phyloP scores from a whole-genome alignment of 1,140 invertebrate species.

The Papilio glaucus region DNA sequence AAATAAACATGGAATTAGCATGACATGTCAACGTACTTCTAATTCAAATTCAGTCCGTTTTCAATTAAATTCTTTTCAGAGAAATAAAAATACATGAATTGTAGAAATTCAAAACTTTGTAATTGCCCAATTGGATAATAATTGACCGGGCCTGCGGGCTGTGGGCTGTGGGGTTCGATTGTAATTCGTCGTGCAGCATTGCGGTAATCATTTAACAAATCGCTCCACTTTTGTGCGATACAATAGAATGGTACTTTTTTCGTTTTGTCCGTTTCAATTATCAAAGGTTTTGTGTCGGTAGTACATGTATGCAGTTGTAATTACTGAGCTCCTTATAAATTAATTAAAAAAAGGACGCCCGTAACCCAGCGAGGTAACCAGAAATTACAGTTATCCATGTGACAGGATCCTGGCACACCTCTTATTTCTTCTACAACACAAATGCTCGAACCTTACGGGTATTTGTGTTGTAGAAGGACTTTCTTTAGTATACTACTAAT shows the following conservation, averaged over 20 bases:
- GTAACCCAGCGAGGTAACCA: not conserved
- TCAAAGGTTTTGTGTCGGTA: constrained; percentile 12
- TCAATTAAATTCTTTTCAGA: too few species aligned
- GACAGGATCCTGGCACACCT: too few species aligned
- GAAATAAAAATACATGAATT: not conserved
- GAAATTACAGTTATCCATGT: not conserved
- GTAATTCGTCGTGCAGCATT: not conserved
- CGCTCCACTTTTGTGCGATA: constrained; percentile 21
- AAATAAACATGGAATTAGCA: too few species aligned
- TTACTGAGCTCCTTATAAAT: not conserved
- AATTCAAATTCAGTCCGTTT: too few species aligned
- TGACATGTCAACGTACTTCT: too few species aligned
- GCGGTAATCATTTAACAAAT: constrained; percentile 34
- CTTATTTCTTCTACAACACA: too few species aligned
- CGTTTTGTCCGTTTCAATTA: constrained; percentile 21
- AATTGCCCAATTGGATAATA: constrained; percentile 33
- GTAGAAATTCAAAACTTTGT: constrained; percentile 18
- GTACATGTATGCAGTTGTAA: constrained; percentile 4
- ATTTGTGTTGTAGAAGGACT: too few species aligned
- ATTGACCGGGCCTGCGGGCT: constrained; percentile 11
- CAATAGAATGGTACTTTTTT: constrained; percentile 15
- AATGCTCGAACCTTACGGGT: too few species aligned
- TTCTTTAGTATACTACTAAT: too few species aligned
- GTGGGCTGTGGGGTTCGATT: constrained; percentile 1
- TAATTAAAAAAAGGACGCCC: not conserved